Conservation (phyloP, 2,797 vertebrate genomes). For the Megaceryle alcyon region DNA sequence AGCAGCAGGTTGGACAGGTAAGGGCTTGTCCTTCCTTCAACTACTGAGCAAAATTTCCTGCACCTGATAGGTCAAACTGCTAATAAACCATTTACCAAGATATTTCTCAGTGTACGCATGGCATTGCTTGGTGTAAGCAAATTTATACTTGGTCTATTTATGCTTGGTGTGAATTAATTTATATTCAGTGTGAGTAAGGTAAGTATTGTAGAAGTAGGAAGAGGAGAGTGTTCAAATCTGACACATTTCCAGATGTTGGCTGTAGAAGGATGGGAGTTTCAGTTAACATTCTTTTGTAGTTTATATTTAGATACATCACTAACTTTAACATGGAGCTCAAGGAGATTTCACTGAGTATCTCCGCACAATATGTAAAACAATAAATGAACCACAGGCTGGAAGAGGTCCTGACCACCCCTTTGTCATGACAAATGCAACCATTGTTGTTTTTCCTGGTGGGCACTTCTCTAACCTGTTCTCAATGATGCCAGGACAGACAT, state of each 20-base stretch:
- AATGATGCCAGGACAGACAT: not conserved
- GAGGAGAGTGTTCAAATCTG: not conserved
- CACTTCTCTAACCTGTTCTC: not conserved
- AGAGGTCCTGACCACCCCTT: not conserved
- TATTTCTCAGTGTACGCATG: not conserved
- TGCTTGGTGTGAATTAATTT: not conserved
- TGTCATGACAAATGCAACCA: not conserved
- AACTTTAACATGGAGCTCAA: not conserved
- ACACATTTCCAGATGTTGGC: not conserved
- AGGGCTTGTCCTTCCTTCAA: not conserved
- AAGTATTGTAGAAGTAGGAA: not conserved
- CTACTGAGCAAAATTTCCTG: not conserved
- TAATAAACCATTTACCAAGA: not conserved
- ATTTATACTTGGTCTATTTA: not conserved
- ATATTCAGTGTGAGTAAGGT: not conserved
- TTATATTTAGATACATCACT: not conserved
- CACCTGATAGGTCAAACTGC: not conserved
- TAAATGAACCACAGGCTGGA: not conserved
- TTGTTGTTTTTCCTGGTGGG: not conserved
- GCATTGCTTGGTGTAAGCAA: not conserved
- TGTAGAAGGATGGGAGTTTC: not conserved
- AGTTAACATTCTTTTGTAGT: not conserved
- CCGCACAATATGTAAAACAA: not conserved
- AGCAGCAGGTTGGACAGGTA: not conserved
- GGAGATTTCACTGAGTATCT: not conserved